phyloP scores from a whole-genome alignment of 2,888 invertebrate genomes.

The Conomelus anceps region DNA sequence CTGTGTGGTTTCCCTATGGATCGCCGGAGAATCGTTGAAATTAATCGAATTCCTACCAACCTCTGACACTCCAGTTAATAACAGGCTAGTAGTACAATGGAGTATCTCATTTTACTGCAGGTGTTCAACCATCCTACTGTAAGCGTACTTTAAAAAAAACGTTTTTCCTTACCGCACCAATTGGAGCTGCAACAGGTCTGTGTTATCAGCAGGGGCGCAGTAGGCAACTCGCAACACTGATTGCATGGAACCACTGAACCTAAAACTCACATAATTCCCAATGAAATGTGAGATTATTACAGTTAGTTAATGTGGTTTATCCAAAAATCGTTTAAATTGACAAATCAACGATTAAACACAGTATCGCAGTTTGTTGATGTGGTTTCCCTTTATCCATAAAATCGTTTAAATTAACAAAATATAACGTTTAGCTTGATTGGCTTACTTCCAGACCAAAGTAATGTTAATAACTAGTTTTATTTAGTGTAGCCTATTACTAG shows the following conservation, averaged over 20 bases:
- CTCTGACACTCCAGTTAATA: not conserved
- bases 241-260: not conserved
- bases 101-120: not conserved
- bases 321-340: too few species aligned
- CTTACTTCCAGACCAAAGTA: too few species aligned
- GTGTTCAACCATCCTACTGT: too few species aligned
- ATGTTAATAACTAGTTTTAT: too few species aligned
- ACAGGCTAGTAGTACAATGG: not conserved
- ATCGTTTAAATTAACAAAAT: too few species aligned
- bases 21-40: not conserved
- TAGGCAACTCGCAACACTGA: not conserved
- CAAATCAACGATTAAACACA: too few species aligned
- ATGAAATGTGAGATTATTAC: too few species aligned
- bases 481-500: too few species aligned
- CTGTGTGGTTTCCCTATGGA: not conserved
- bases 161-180: not conserved
- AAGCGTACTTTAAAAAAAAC: not conserved
- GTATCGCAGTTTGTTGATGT: too few species aligned
- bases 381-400: too few species aligned
- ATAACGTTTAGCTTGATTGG: too few species aligned
- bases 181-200: not conserved
- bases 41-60: not conserved
- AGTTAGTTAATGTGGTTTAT: too few species aligned
- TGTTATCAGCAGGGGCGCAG: not conserved
- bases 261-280: not conserved